These are phyloP conservation scores for Peromyscus polionotus DNA, from an alignment of 2,113 vertebrate species.

Conservation along the genomic window DNA sequence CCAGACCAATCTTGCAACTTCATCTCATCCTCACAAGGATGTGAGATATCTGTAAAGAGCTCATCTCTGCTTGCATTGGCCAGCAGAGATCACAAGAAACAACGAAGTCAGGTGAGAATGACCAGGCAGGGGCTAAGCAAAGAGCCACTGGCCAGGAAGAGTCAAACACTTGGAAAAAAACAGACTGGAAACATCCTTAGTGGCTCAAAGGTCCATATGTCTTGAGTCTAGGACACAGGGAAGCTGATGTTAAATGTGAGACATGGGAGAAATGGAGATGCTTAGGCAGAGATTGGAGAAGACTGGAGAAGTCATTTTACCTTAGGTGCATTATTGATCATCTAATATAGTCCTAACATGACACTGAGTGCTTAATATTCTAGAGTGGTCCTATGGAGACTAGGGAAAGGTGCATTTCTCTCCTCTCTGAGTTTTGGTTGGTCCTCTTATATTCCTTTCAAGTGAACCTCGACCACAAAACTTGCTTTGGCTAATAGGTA, in stretches of 20 bases:
- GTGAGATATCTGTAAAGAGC: neutral
- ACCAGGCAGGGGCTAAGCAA: neutral
- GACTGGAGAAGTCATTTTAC: neutral
- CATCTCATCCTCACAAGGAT: neutral
- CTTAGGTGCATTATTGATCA: neutral
- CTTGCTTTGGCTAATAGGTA: neutral
- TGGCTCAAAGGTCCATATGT: neutral
- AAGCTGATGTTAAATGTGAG: neutral
- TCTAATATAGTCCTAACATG: too few species aligned
- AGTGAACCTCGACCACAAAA: neutral
- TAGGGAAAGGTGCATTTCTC: neutral
- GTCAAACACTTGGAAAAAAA: neutral
- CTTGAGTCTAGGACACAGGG: neutral
- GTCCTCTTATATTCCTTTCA: neutral
- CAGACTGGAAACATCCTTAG: neutral
- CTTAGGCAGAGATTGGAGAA: neutral
- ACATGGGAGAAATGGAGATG: neutral
- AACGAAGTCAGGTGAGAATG: neutral
- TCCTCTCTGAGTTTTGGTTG: neutral
- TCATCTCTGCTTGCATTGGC: neutral
- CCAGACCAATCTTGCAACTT: neutral
- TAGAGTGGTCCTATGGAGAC: rapidly evolving
- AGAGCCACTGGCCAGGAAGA: neutral
- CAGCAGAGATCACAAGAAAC: neutral
- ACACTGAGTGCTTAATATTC: rapidly evolving